These are phyloP conservation scores for Ylistrum balloti DNA, from an alignment of 1,140 invertebrate species.

Conservation along the genomic window DNA sequence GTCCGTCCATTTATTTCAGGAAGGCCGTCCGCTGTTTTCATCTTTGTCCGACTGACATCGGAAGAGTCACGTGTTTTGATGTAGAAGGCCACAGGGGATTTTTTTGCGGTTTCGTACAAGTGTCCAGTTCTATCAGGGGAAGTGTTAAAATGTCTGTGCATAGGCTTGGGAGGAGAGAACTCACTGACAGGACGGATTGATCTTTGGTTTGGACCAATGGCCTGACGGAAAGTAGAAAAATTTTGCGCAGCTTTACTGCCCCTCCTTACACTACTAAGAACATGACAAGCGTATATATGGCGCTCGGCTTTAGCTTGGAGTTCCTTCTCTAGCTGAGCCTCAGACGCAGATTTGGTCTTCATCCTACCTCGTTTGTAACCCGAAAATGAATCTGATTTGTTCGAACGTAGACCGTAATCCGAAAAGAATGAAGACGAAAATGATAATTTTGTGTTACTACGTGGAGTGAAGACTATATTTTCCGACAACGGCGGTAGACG, in stretches of 20 bases:
- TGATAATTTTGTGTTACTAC: slow-evolving; percentile 12
- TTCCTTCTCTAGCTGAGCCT: slow-evolving; percentile 46
- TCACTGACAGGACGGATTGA: slow-evolving; percentile 22
- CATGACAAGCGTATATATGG: slow-evolving; percentile 61
- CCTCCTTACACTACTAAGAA: slow-evolving; percentile 51
- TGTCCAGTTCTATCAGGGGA: slow-evolving; percentile 31
- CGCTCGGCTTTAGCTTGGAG: slow-evolving; percentile 55
- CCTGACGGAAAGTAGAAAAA: slow-evolving; percentile 54
- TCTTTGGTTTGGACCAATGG: slow-evolving; percentile 43
- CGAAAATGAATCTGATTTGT: slow-evolving; percentile 52
- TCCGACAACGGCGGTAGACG: slow-evolving; percentile 53
- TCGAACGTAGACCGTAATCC: slow-evolving; percentile 56
- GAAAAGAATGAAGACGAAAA: slow-evolving; percentile 55
- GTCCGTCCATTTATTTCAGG: slow-evolving; percentile 61
- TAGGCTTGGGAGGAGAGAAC: slow-evolving; percentile 46
- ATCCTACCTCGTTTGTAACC: slow-evolving; percentile 48
- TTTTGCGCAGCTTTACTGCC: slow-evolving; percentile 58
- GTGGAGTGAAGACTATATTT: background rate
- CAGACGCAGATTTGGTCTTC: slow-evolving; percentile 15
- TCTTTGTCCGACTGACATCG: background rate
- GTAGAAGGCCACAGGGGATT: slow-evolving; percentile 53
- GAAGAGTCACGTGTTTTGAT: slow-evolving; percentile 56
- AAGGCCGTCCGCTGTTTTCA: slow-evolving; percentile 45
- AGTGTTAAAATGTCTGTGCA: background rate
- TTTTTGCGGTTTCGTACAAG: slow-evolving; percentile 54